Evolutionary conservation across 2,113 vertebrate genomes (phyloP).

Genomic region (Gymnarchus niloticus): DNA sequence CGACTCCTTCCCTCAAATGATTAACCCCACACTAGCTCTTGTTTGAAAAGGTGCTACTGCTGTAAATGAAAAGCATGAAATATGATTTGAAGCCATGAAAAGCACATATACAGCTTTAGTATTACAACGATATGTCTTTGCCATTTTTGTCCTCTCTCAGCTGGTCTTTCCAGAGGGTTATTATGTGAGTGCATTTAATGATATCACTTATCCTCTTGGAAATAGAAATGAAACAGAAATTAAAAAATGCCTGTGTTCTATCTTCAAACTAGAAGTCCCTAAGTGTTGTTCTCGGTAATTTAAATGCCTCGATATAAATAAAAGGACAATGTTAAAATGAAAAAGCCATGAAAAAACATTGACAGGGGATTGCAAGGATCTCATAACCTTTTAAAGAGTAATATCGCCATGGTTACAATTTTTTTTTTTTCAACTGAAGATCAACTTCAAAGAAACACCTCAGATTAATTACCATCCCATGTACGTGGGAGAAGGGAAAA

Average conservation of each 20-base stretch:
- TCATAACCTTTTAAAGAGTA: conserved; percentile 46
- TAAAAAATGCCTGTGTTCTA: neutral
- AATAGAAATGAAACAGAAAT: neutral
- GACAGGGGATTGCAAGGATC: conserved; percentile 39
- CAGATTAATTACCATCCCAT: conserved; percentile 44
- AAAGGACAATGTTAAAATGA: neutral
- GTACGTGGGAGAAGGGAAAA: conserved; percentile 39
- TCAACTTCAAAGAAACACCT: conserved; percentile 46
- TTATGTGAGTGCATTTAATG: neutral
- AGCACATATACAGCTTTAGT: neutral
- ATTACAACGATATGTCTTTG: neutral
- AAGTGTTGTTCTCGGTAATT: neutral
- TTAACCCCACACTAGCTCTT: neutral
- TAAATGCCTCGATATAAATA: neutral
- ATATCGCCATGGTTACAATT: conserved; percentile 62
- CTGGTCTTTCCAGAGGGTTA: too few species aligned
- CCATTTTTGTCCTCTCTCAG: neutral
- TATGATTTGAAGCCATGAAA: neutral
- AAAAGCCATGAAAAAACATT: neutral
- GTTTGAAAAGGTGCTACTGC: neutral
- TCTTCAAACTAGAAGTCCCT: neutral
- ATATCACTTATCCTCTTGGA: neutral
- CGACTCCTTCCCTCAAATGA: neutral
- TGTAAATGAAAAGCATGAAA: neutral
- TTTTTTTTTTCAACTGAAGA: conserved; percentile 48